Evolutionary conservation across 2,113 vertebrate species (phyloP).

Genomic region (Murina feae): DNA sequence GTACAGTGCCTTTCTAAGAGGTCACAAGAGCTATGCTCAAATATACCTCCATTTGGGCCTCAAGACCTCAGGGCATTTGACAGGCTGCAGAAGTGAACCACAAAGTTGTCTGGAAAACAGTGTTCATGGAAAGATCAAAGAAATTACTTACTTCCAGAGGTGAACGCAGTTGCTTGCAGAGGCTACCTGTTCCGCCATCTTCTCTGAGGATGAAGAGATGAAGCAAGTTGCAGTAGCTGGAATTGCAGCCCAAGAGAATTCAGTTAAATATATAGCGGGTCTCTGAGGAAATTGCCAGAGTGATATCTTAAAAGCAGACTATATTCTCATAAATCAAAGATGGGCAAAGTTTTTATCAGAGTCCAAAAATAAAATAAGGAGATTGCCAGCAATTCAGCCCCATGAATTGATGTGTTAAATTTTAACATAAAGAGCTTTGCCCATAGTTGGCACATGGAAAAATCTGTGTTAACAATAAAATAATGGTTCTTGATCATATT

Average conservation of each 20-base stretch:
- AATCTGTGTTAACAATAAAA: not conserved
- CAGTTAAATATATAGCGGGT: not conserved
- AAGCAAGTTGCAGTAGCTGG: not conserved
- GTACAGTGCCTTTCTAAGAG: not conserved
- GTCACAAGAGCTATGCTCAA: not conserved
- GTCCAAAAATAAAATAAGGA: not conserved
- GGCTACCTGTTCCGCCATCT: not conserved
- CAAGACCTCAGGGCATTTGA: not conserved
- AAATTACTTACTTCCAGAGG: not conserved
- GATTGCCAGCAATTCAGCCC: not conserved
- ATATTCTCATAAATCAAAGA: not conserved
- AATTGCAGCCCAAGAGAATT: not conserved
- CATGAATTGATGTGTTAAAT: not conserved
- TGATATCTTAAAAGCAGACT: not conserved
- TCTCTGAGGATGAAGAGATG: not conserved
- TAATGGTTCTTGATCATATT: not conserved
- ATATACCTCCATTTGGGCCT: not conserved
- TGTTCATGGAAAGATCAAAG: not conserved
- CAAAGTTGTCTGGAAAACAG: not conserved
- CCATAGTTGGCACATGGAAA: not conserved
- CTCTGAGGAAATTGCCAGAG: slow-evolving; percentile 4
- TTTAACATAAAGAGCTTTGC: not conserved
- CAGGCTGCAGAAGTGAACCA: not conserved
- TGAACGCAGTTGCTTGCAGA: not conserved
- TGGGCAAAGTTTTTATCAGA: not conserved